phyloP scores from a whole-genome alignment of 2,797 vertebrate species.

The Alosa sapidissima region DNA sequence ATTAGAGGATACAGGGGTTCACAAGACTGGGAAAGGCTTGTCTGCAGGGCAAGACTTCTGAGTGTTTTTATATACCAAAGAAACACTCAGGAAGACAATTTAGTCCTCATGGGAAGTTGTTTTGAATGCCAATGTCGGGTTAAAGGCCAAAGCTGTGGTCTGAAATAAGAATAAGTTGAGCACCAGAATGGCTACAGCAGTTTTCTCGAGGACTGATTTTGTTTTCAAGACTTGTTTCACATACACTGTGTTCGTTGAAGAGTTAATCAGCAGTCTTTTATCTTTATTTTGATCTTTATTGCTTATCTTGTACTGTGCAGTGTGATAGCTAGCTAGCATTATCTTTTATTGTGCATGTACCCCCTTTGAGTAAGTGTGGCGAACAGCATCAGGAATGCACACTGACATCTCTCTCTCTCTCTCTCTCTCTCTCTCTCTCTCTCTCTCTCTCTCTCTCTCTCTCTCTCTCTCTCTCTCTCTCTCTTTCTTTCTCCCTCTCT shows the following conservation, averaged over 20 bases:
- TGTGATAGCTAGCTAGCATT: background rate
- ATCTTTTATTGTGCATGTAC: background rate
- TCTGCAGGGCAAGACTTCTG: conserved; percentile 26
- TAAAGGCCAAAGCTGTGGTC: background rate
- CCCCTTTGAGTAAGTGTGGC: background rate
- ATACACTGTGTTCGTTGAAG: background rate
- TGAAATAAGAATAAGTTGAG: background rate
- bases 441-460: conserved; percentile 59
- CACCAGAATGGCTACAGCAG: background rate
- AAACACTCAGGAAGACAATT: background rate
- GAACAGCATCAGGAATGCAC: background rate
- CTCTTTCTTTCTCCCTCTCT: conserved; percentile 61
- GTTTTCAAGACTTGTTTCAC: background rate
- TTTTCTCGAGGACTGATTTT: background rate
- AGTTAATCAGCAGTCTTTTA: background rate
- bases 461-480: conserved; percentile 29
- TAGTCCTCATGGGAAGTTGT: background rate
- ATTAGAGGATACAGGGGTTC: background rate
- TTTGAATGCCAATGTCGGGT: background rate
- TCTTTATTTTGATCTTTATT: background rate
- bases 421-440: conserved; percentile 63
- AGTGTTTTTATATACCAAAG: conserved; percentile 25
- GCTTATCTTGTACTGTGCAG: background rate
- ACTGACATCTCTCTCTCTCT: background rate
- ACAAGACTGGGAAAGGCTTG: background rate